Evolutionary conservation across 2,797 vertebrate species (phyloP).

Genomic region (Cercopithecus hamlyni): DNA sequence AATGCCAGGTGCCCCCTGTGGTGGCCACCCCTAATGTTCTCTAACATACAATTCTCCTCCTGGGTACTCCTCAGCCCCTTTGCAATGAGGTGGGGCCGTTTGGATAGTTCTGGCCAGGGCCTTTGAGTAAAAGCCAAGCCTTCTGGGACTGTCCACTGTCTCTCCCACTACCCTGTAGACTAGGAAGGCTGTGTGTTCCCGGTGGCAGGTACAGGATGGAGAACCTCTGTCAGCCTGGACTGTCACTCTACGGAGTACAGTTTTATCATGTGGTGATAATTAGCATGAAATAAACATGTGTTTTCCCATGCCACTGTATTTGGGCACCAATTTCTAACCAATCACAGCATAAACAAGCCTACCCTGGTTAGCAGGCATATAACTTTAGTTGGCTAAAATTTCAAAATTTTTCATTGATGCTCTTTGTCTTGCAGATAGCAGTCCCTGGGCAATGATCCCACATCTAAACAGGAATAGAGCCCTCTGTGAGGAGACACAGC

Average conservation of each 20-base stretch:
- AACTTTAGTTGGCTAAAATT: neutral
- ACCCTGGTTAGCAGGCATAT: neutral
- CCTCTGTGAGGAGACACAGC: neutral
- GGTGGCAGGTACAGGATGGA: neutral
- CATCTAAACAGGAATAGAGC: neutral
- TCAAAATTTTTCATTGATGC: neutral
- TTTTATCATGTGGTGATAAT: neutral
- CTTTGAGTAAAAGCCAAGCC: neutral
- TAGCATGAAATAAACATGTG: neutral
- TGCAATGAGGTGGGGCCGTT: neutral
- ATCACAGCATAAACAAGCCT: neutral
- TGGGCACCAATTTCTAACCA: neutral
- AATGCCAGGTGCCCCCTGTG: neutral
- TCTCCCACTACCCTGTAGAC: neutral
- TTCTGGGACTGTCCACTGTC: neutral
- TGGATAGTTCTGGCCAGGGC: neutral
- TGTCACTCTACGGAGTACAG: neutral
- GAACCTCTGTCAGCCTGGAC: neutral
- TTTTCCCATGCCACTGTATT: neutral
- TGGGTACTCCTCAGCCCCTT: neutral
- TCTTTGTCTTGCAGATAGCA: neutral
- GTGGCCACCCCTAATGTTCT: neutral
- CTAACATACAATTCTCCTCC: neutral
- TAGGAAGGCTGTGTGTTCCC: neutral
- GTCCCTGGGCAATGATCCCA: neutral